Conservation (phyloP, 2,888 invertebrate species). For the Drosophila mercatorum region DNA sequence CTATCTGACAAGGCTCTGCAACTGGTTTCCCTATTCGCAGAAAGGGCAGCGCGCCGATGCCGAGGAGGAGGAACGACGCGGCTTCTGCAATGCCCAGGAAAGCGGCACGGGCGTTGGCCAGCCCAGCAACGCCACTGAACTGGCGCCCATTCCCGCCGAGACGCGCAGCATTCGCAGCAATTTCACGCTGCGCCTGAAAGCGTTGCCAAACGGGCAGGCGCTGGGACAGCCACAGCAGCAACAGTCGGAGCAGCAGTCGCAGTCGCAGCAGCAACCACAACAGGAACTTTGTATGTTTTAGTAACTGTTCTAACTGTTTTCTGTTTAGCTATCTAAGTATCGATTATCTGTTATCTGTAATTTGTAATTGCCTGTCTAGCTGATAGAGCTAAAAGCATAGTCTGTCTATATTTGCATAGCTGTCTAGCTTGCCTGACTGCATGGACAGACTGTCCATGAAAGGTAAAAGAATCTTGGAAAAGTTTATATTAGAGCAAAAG, state of each 20-base stretch:
- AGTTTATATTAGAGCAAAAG: no score
- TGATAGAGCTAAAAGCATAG: no score
- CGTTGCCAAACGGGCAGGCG: conserved; percentile 13
- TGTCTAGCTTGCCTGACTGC: no score
- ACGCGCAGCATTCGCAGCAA: conserved; percentile 59
- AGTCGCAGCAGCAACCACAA: conserved; percentile 27
- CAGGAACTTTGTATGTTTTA: conserved; percentile 55
- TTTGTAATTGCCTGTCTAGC: no score
- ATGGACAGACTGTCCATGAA: no score
- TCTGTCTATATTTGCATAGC: no score
- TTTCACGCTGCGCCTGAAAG: conserved; percentile 34
- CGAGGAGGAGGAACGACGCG: conserved; percentile 73
- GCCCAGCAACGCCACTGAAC: conserved; percentile 42
- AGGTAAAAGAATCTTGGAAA: no score
- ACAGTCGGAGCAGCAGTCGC: no score
- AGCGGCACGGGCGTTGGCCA: conserved; percentile 36
- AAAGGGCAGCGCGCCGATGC: conserved; percentile 46
- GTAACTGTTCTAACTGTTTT: no score
- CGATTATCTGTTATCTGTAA: no score
- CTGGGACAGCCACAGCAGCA: conserved; percentile 15
- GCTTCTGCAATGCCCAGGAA: conserved; percentile 79
- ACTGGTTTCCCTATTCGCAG: conserved; percentile 60
- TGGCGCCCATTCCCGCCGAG: conserved; percentile 63
- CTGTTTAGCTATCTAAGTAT: no score
- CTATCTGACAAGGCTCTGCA: conserved; percentile 79